Conservation (phyloP, 2,113 vertebrate genomes). For the Eurystomus gularis region DNA sequence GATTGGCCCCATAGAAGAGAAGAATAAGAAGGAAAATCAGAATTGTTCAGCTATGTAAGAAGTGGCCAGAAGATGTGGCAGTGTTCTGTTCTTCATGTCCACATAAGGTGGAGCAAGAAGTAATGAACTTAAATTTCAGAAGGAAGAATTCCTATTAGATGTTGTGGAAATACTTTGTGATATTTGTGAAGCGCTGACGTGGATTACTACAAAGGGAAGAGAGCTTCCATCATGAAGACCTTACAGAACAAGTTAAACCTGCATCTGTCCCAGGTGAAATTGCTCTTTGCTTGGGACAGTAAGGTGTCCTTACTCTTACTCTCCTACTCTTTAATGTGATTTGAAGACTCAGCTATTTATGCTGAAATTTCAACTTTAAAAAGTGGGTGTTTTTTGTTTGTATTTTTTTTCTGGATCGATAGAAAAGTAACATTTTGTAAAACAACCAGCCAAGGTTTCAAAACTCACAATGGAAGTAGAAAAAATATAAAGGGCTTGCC, state of each 20-base stretch:
- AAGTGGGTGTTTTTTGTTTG: background rate
- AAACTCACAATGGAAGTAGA: background rate
- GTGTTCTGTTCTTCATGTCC: background rate
- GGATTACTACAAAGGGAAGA: background rate
- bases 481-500: background rate
- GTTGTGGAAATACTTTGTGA: background rate
- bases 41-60: background rate
- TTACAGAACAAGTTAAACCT: background rate
- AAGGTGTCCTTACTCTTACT: background rate
- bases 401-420: accelerated
- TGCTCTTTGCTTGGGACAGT: background rate
- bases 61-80: background rate
- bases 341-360: background rate
- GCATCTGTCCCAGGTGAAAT: background rate
- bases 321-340: background rate
- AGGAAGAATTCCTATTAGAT: background rate
- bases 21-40: background rate
- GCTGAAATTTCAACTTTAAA: background rate
- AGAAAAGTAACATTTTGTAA: background rate
- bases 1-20: background rate
- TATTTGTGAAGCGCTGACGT: background rate
- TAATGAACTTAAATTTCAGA: background rate
- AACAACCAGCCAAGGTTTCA: background rate
- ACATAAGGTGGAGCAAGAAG: background rate
- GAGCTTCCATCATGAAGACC: background rate